Base-by-base conservation (phyloP, 2,113 vertebrate genomes). In the Triplophysa siluroides region DNA sequence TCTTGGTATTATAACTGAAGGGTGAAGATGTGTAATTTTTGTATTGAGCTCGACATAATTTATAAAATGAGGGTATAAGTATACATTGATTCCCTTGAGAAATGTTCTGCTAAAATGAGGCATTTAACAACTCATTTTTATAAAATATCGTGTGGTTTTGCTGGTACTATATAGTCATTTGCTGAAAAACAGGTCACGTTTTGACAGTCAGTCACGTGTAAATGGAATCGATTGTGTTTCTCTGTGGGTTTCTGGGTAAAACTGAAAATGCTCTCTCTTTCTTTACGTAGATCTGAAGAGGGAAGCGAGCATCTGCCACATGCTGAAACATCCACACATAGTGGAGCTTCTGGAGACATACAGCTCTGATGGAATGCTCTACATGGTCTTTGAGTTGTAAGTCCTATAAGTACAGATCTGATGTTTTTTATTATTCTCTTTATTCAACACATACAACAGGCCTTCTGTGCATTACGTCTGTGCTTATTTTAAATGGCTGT, bases 301-400 rank as follows among this genome's bases (percentile, higher is more conserved):
- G 78, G 97, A 99, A 94, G 97, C 97, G 90, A 98, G 97, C 89
- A 99, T 98, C 91, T 98, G 96, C 92, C 97, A 99, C 91, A 99
- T 99, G 97, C 95, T 99, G 89, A 99, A 99, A 86, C 97, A 99
- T 89, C 95, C 97, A 61, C 97, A 99, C 90, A 99, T 99, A 84
- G 97, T 99, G 84, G 97, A 99, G 88, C 92, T 98, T 61, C 90
- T 98, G 92, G 97, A 98, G 91, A 99, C 97, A 1, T 99, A 98
- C 94, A 99, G 97, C 90, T 98, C 97, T 52, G 97, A 99, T 89
- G 97, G 97, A 88, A 99, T 99, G 97, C 96, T 99, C 90, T 99
- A 98, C 91, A 99, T 99, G 97, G 97, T 99, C 77, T 99, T 99
- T 66, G 97, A 99, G 93, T 98, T 96, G 97, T 99, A 94, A 98